Percentiles rank a stretch among this genome's conserved stretches.
phyloP scores from a whole-genome alignment of 2,888 invertebrate species.

The Julus scanicus region DNA sequence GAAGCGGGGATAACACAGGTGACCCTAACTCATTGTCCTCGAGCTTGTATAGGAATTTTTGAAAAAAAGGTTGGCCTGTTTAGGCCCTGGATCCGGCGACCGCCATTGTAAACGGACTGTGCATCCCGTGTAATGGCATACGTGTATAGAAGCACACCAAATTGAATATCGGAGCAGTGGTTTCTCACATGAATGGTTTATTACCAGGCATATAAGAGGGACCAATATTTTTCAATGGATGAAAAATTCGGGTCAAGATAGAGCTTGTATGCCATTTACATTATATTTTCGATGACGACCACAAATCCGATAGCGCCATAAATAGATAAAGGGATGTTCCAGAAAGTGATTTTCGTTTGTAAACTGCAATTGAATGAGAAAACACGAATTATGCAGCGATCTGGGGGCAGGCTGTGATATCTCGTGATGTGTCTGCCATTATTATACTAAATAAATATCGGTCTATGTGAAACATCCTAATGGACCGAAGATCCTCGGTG shows the following conservation, averaged over 20 bases:
- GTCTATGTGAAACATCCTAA: neutral
- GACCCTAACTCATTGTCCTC: conserved; percentile 1
- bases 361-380: conserved; percentile 22
- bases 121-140: neutral
- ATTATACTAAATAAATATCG: conserved; percentile 18
- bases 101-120: neutral
- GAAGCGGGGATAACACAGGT: conserved; percentile 25
- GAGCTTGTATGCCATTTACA: conserved; percentile 45
- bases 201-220: conserved; percentile 43
- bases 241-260: conserved; percentile 36
- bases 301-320: conserved; percentile 40
- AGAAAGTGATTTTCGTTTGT: conserved; percentile 36
- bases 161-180: conserved; percentile 36
- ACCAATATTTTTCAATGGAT: neutral
- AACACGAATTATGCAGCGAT: neutral
- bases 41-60: neutral
- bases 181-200: conserved; percentile 39
- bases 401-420: neutral
- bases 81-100: conserved; percentile 8
- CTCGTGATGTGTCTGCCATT: neutral
- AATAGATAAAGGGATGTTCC: conserved; percentile 45
- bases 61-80: neutral
- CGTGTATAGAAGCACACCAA: neutral
- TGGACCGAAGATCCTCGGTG: neutral
- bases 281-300: conserved; percentile 32